A percentile compares a stretch with the other conserved stretches of the same genome.
Evolutionary conservation across 2,113 vertebrate genomes (phyloP).

Genomic region (Mobula birostris): DNA sequence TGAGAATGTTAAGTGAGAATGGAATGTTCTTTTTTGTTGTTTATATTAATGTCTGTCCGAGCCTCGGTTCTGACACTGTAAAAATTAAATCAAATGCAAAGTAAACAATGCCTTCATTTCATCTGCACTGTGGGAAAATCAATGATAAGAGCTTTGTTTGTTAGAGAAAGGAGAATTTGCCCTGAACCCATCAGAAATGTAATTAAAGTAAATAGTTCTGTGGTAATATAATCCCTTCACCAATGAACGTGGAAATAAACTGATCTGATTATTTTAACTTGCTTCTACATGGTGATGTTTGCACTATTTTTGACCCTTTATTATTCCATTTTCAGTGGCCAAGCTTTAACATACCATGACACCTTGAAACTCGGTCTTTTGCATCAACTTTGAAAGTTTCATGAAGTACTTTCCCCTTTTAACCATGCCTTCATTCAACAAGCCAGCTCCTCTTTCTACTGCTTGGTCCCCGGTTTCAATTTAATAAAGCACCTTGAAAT

Average conservation of each 20-base stretch:
- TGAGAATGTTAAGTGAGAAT: conserved; percentile 4
- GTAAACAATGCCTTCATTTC: conserved; percentile 34
- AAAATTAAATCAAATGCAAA: conserved; percentile 30
- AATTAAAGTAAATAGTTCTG: conserved; percentile 33
- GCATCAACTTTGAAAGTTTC: background rate
- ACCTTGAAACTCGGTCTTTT: background rate
- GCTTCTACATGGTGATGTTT: background rate
- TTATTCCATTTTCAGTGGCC: background rate
- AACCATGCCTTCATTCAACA: background rate
- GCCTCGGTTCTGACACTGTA: background rate
- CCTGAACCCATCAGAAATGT: conserved; percentile 9
- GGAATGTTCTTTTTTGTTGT: conserved; percentile 14
- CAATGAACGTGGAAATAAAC: conserved; percentile 26
- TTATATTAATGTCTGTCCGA: conserved; percentile 8
- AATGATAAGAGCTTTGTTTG: background rate
- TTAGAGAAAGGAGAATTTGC: conserved; percentile 24
- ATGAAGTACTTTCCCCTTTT: background rate
- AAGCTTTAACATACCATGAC: background rate
- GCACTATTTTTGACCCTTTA: background rate
- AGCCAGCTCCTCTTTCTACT: background rate
- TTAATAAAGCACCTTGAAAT: background rate
- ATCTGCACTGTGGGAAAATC: conserved; percentile 24
- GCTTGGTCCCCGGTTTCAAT: background rate
- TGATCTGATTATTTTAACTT: background rate
- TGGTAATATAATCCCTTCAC: conserved; percentile 18